Percentiles rank a stretch among this genome's conserved stretches.
Evolutionary conservation across 2,797 vertebrate species (phyloP).

Genomic region (Peromyscus attwateri): DNA sequence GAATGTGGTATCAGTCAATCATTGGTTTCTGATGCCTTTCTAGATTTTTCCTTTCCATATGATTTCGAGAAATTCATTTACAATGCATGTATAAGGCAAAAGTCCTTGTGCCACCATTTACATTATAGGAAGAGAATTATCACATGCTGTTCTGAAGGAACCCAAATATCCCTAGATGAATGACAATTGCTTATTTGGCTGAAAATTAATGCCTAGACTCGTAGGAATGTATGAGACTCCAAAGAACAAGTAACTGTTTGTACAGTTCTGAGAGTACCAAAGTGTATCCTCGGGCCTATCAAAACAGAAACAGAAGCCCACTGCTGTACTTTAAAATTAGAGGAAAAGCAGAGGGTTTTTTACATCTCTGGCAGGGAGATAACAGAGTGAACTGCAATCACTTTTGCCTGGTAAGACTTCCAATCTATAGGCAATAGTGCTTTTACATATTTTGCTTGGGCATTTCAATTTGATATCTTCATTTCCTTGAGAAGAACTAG

Average conservation of each 20-base stretch:
- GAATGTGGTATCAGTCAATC: not conserved
- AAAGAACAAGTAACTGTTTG: not conserved
- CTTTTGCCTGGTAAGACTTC: not conserved
- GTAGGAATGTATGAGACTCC: not conserved
- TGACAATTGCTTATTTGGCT: not conserved
- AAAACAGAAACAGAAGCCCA: not conserved
- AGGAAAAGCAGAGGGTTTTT: not conserved
- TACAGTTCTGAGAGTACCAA: not conserved
- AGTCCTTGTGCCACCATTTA: not conserved
- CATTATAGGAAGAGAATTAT: not conserved
- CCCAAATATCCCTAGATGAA: not conserved
- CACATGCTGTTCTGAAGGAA: too few species aligned
- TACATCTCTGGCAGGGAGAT: not conserved
- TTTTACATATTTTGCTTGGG: constrained; percentile 5
- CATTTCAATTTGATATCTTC: not conserved
- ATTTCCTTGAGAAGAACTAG: constrained; percentile 3
- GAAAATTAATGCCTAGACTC: not conserved
- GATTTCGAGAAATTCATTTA: not conserved
- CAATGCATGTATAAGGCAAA: not conserved
- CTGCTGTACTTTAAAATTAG: not conserved
- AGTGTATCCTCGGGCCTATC: not conserved
- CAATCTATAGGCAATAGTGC: not conserved
- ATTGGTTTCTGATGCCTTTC: not conserved
- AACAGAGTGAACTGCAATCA: not conserved
- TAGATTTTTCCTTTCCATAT: not conserved